These are phyloP conservation scores for Natator depressus DNA, from an alignment of 2,113 vertebrate genomes.

Conservation along the genomic window DNA sequence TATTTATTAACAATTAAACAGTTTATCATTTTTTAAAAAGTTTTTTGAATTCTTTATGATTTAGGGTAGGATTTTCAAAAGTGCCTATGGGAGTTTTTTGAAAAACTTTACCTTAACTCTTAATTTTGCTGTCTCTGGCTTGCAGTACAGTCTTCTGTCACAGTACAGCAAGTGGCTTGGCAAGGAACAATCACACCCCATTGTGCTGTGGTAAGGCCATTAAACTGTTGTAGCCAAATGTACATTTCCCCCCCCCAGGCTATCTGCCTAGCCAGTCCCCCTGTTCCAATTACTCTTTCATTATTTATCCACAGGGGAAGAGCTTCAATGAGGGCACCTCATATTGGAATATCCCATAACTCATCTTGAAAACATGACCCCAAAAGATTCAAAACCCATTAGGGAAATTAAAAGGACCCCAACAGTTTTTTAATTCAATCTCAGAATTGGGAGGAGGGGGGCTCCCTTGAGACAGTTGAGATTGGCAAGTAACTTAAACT, in stretches of 20 bases:
- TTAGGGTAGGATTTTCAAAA: not conserved
- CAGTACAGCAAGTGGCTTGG: not conserved
- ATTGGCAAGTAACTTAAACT: not conserved
- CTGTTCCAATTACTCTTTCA: not conserved
- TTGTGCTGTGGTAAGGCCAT: fast-evolving
- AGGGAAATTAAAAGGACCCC: not conserved
- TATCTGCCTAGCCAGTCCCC: not conserved
- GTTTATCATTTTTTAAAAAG: not conserved
- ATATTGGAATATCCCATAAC: not conserved
- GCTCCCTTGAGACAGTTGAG: not conserved
- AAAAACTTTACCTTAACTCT: not conserved
- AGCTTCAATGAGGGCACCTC: not conserved
- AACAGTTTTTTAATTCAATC: not conserved
- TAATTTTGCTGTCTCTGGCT: not conserved
- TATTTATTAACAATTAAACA: not conserved
- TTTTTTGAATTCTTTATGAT: not conserved
- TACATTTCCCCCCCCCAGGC: not conserved
- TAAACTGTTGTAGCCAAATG: not conserved
- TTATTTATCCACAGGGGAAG: not conserved
- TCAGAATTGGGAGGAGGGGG: not conserved
- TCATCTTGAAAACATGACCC: not conserved
- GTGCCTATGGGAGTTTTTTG: not conserved
- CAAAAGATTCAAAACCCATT: not conserved
- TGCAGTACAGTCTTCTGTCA: not conserved
- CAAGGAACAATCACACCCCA: not conserved